Conservation (phyloP, 2,888 invertebrate genomes). For the Drosophila demipolita region DNA sequence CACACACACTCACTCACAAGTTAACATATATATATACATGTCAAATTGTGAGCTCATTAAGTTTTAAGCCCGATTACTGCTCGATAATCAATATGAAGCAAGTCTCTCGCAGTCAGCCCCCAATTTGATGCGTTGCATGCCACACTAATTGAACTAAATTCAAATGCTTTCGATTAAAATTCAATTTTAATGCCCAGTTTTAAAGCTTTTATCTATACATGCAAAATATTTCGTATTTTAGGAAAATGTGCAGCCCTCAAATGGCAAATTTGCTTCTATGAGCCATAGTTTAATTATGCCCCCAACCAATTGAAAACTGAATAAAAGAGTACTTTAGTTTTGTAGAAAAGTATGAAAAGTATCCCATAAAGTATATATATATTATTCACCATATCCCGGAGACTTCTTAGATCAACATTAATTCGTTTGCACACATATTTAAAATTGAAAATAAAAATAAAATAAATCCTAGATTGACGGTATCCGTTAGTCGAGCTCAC, state of each 20-base stretch:
- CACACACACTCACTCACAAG: not conserved
- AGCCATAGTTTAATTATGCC: not conserved
- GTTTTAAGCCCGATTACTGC: conserved; percentile 23
- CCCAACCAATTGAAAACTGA: not conserved
- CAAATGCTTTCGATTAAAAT: not conserved
- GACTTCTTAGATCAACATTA: not conserved
- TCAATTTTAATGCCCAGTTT: not conserved
- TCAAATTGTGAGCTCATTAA: conserved; percentile 24
- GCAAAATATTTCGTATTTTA: not conserved
- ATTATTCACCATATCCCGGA: not conserved
- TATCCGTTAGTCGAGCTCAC: not conserved
- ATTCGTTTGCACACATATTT: not conserved
- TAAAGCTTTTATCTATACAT: not conserved
- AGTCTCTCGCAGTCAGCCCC: not conserved
- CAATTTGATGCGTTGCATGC: not conserved
- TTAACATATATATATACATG: not conserved
- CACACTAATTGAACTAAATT: not conserved
- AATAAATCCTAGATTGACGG: not conserved
- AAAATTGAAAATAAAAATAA: not conserved
- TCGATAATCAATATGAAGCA: conserved; percentile 28
- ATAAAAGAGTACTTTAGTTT: not conserved
- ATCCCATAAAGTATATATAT: not conserved
- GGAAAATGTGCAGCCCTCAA: not conserved
- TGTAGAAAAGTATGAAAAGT: not conserved
- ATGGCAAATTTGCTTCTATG: not conserved